Evolutionary conservation across 2,888 invertebrate species (phyloP), one percentile per base, ranked within the genome.

Genomic region (Alloplasta piceator): DNA sequence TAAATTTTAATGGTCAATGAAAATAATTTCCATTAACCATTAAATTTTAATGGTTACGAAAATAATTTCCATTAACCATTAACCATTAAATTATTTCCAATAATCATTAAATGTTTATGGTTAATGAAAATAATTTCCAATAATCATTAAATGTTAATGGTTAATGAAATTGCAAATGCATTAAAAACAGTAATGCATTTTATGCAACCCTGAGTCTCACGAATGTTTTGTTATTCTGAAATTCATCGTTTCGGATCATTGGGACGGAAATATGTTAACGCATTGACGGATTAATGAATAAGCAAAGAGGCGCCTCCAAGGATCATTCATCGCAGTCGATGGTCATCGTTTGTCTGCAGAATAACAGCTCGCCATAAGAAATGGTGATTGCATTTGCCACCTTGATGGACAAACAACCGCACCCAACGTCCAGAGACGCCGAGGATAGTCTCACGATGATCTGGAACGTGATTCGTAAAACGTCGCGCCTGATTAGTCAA

Each of bases 401-500:
- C 63, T 67, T 36, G 78, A 82, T 77, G 75, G 68, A 84, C 85
- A 88, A 89, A 87, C 86, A 87, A 89, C 90, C 90, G 88, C 90
- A 83, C 90, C 90, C 86, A 90, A 80, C 76, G 36, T 58, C 52
- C 66, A 82, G 78, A 79, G 79, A 85, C 83, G 80, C 71, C 84
- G 83, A 86, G 86, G 86, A 89, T 85, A 87, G 87, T 90, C 91
- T 81, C 90, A 90, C 91, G 91, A 90, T 88, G 89, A 91, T 90
- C 89, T 88, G 85, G 87, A 88, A 89, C 85, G 84, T 74, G 80
- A 77, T 39, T 46, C 50, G 41, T 43, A n/a, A 50, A 41, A 56
- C 52, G 64, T 52, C 38, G 10, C 7, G 46, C 52, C 6, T 52
- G 52, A 46, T 52, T 43, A 43, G 1, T 9, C 43, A 52, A n/a